These are phyloP conservation scores for Trididemnum clinides DNA, from an alignment of 23 tunicate genomes.

Conservation along the genomic window DNA sequence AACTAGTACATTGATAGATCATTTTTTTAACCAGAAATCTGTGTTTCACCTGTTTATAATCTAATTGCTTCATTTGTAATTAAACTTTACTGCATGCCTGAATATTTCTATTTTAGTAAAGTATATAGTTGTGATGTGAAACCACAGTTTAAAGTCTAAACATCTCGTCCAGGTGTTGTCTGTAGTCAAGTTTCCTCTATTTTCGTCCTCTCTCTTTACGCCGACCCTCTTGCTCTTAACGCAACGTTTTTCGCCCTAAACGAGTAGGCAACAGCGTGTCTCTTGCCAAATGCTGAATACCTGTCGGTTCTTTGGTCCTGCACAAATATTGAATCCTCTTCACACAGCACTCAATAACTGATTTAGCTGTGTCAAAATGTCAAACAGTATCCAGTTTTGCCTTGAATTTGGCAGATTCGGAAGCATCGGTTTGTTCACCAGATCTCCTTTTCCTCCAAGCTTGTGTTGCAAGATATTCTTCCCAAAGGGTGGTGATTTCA, in stretches of 20 bases:
- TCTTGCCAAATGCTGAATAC: not conserved
- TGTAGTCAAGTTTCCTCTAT: too few relatives aligned
- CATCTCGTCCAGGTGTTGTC: too few relatives aligned
- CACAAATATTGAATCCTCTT: not conserved
- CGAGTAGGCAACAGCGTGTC: not conserved
- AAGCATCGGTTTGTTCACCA: not conserved
- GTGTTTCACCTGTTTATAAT: too few relatives aligned
- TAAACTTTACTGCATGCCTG: too few relatives aligned
- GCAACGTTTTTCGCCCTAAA: not conserved
- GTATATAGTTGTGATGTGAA: too few relatives aligned
- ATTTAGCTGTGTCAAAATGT: constrained; percentile 8
- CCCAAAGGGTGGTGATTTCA: not conserved
- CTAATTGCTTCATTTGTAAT: too few relatives aligned
- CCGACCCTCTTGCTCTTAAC: not conserved
- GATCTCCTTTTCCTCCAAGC: not conserved
- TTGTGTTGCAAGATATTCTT: not conserved
- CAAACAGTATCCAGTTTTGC: not conserved
- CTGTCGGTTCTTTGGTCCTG: constrained; percentile 10
- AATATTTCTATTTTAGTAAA: too few relatives aligned
- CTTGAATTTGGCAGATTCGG: not conserved
- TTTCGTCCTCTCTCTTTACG: not conserved
- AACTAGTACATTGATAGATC: too few relatives aligned
- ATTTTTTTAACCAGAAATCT: too few relatives aligned
- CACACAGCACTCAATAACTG: not conserved
- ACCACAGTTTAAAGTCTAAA: too few relatives aligned